These are phyloP conservation scores for Urocynchramus pylzowi DNA, from an alignment of 2,113 vertebrate genomes.

Conservation along the genomic window DNA sequence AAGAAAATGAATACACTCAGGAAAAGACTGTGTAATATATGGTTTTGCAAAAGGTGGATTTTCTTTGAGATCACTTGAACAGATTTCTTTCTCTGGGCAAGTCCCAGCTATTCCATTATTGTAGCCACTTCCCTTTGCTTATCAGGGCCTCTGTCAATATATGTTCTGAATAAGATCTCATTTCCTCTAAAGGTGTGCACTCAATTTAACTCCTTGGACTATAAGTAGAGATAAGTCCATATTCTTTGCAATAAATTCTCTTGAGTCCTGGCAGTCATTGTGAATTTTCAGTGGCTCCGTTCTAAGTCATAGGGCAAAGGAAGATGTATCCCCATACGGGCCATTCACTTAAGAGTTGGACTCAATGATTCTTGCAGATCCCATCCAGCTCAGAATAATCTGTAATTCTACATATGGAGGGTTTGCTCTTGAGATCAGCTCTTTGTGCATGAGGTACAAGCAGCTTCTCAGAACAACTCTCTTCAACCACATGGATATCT, in stretches of 20 bases:
- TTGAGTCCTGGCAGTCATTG: background rate
- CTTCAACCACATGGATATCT: background rate
- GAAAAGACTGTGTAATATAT: background rate
- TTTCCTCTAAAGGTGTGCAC: background rate
- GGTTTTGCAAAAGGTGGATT: background rate
- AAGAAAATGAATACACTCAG: background rate
- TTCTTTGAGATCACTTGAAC: background rate
- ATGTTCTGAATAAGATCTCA: background rate
- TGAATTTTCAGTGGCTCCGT: background rate
- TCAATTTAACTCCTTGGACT: background rate
- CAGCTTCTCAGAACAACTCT: background rate
- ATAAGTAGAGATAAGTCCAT: background rate
- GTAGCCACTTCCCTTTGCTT: background rate
- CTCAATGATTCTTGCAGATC: background rate
- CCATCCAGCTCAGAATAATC: background rate
- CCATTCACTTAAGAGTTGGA: background rate
- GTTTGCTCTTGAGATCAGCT: background rate
- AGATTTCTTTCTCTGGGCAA: background rate
- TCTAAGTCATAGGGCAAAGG: background rate
- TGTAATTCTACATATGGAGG: background rate
- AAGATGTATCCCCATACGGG: rapidly evolving
- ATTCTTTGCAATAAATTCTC: background rate
- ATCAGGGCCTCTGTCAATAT: background rate
- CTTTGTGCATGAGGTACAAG: background rate
- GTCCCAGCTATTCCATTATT: background rate